phyloP scores from a whole-genome alignment of 2,888 invertebrate species.

The Drosophila multiciliata region DNA sequence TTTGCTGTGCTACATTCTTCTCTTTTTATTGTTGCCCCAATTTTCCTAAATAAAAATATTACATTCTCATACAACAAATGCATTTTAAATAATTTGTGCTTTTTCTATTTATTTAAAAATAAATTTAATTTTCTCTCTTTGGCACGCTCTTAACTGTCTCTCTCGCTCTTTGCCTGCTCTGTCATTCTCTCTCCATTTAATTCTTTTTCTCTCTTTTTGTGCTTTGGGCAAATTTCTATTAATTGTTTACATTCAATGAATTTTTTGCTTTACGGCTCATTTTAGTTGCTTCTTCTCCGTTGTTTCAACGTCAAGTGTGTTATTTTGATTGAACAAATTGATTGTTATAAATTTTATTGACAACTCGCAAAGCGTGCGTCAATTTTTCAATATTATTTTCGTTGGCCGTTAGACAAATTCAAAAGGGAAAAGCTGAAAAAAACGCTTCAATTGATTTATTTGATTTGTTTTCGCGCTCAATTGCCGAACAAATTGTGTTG shows the following conservation, averaged over 20 bases:
- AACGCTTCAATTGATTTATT: slow-evolving; percentile 78
- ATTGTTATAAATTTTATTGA: slow-evolving; percentile 73
- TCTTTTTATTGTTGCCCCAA: slow-evolving; percentile 34
- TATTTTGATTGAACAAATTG: slow-evolving; percentile 49
- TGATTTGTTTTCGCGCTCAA: slow-evolving; percentile 57
- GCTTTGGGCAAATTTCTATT: slow-evolving; percentile 69
- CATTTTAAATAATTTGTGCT: slow-evolving; percentile 36
- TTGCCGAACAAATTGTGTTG: slow-evolving; percentile 46
- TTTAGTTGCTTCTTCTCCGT: slow-evolving; percentile 48
- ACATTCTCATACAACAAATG: slow-evolving; percentile 39
- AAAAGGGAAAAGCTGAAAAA: slow-evolving; percentile 12
- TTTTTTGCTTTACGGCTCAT: slow-evolving; percentile 55
- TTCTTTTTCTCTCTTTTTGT: slow-evolving; percentile 14
- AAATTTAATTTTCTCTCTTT: slow-evolving; percentile 48
- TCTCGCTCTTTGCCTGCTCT: slow-evolving; percentile 4
- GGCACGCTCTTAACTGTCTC: slow-evolving; percentile 12
- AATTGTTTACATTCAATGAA: slow-evolving; percentile 74
- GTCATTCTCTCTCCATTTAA: not conserved
- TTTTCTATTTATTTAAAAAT: slow-evolving; percentile 51
- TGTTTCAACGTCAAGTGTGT: slow-evolving; percentile 26
- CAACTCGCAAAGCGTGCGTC: slow-evolving; percentile 24
- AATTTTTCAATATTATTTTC: slow-evolving; percentile 58
- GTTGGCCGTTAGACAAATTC: slow-evolving; percentile 78
- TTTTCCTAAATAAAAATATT: slow-evolving; percentile 40
- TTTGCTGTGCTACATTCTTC: slow-evolving; percentile 66